A percentile compares a stretch with the other conserved stretches of the same genome.
phyloP scores from a whole-genome alignment of 1,140 invertebrate genomes.

The Delia radicum region DNA sequence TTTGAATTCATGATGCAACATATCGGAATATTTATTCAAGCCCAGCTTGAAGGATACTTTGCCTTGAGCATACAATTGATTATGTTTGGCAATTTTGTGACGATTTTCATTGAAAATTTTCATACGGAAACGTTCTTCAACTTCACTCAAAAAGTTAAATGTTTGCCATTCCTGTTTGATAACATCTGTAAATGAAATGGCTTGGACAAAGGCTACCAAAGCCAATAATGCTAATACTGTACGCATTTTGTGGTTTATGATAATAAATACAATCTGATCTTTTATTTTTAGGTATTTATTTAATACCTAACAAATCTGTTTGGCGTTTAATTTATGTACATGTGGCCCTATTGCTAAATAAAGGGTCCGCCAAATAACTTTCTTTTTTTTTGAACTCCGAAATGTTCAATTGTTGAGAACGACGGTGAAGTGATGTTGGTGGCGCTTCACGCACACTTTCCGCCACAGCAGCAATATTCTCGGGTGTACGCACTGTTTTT shows the following conservation, averaged over 20 bases:
- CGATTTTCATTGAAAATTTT: conserved; percentile 83
- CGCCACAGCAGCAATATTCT: too few species aligned
- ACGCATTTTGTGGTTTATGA: conserved; percentile 54
- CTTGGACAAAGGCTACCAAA: conserved; percentile 57
- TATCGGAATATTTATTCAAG: conserved; percentile 79
- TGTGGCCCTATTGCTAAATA: too few species aligned
- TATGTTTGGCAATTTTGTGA: conserved; percentile 78
- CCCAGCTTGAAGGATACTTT: conserved; percentile 64
- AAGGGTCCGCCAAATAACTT: too few species aligned
- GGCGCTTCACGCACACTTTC: too few species aligned
- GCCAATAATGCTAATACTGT: conserved; percentile 57
- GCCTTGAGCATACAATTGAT: conserved; percentile 67
- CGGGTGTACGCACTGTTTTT: too few species aligned
- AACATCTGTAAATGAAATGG: conserved; percentile 70
- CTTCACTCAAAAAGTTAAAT: conserved; percentile 69
- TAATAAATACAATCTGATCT: background rate
- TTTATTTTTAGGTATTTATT: too few species aligned
- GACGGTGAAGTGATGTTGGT: too few species aligned
- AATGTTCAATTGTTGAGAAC: too few species aligned
- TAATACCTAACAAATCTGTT: too few species aligned
- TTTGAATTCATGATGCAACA: conserved; percentile 79
- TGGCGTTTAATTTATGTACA: too few species aligned
- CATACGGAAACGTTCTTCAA: conserved; percentile 58
- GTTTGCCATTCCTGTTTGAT: conserved; percentile 72
- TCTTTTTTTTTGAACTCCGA: too few species aligned